phyloP scores from a whole-genome alignment of 2,888 invertebrate genomes.

The Aphodius sticticus region DNA sequence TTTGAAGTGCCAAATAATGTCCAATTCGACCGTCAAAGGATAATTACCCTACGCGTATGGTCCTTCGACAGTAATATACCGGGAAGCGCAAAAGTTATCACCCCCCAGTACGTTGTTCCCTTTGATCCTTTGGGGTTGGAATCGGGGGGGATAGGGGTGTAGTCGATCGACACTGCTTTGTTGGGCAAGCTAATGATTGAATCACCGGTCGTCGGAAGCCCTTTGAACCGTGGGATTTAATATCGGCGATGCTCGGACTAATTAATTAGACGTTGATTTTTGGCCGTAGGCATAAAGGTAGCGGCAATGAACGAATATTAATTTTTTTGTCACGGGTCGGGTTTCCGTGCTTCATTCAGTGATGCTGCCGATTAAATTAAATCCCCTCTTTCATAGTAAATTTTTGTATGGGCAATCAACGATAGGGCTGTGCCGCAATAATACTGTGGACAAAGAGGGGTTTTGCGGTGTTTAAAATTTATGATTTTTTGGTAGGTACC shows the following conservation, averaged over 20 bases:
- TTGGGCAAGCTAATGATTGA: not conserved
- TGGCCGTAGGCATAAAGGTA: not conserved
- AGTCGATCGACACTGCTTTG: not conserved
- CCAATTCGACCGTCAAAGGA: not conserved
- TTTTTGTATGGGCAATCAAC: no score
- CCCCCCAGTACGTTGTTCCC: not conserved
- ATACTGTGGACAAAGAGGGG: no score
- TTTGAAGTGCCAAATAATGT: constrained; percentile 4
- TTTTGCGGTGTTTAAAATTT: no score
- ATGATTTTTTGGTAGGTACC: no score
- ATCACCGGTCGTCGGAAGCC: not conserved
- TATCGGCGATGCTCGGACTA: not conserved
- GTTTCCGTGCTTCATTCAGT: not conserved
- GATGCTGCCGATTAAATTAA: not conserved
- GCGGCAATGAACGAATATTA: not conserved
- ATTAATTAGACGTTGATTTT: not conserved
- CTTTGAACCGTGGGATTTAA: not conserved
- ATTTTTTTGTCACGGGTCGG: not conserved
- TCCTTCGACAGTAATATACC: not conserved
- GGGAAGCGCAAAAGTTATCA: not conserved
- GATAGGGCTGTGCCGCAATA: no score
- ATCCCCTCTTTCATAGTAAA: no score
- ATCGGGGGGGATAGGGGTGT: not conserved
- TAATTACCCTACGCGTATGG: not conserved
- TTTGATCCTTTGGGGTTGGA: not conserved